Evolutionary conservation across 2,888 invertebrate genomes (phyloP).

Genomic region (Esperia sulphurella): DNA sequence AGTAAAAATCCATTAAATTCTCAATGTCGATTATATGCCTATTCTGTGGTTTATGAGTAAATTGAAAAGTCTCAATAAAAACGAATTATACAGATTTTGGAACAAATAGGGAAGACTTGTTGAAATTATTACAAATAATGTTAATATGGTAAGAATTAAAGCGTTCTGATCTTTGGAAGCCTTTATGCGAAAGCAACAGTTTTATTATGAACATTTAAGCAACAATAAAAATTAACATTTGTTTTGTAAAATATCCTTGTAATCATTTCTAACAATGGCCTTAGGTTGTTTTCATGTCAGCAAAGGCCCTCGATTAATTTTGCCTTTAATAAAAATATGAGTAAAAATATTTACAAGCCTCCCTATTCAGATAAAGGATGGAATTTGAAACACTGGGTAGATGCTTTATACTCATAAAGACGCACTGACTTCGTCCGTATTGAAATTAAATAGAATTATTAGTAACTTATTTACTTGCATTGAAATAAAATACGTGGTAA

Average conservation of each 20-base stretch:
- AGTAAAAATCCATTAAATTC: too few relatives aligned
- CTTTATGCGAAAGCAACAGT: slow-evolving; percentile 33
- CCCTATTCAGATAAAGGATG: slow-evolving; percentile 32
- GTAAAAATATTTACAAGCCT: slow-evolving; percentile 11
- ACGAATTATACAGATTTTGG: neutral
- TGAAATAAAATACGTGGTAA: too few relatives aligned
- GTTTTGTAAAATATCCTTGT: slow-evolving; percentile 64
- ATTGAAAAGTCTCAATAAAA: neutral
- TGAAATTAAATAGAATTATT: too few relatives aligned
- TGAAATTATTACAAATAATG: neutral
- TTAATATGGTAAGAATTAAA: neutral
- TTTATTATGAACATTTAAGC: slow-evolving; percentile 41
- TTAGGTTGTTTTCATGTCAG: slow-evolving; percentile 69
- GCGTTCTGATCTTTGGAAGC: slow-evolving; percentile 26
- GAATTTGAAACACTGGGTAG: slow-evolving; percentile 48
- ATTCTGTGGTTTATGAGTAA: slow-evolving; percentile 34
- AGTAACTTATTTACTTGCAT: too few relatives aligned
- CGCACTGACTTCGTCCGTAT: neutral
- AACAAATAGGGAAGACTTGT: neutral
- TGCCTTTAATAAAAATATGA: slow-evolving; percentile 55
- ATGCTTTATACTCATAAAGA: slow-evolving; percentile 25
- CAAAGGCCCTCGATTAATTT: slow-evolving; percentile 69
- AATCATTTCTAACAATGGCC: slow-evolving; percentile 71
- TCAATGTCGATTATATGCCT: slow-evolving; percentile 29
- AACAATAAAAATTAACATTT: slow-evolving; percentile 76